A percentile compares a stretch with the other conserved stretches of the same genome.
Conservation (phyloP, 2,888 invertebrate species). For the Cephus nigrinus region DNA sequence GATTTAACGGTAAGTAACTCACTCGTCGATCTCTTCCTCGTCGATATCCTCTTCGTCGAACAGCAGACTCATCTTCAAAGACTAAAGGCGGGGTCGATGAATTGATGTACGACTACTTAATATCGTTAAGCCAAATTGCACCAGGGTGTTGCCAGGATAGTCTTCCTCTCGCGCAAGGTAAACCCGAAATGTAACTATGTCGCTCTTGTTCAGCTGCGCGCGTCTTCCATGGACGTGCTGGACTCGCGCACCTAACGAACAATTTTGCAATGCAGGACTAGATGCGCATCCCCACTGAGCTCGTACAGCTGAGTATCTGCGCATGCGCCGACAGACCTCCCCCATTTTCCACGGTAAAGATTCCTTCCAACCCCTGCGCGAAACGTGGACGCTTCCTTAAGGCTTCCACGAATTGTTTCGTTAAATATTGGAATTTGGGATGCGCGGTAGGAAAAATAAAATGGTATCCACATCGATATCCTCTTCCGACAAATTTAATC, state of each 20-base stretch:
- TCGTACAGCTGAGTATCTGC: background rate
- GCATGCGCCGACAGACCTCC: background rate
- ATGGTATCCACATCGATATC: background rate
- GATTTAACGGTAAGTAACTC: conserved; percentile 26
- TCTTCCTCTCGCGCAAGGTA: background rate
- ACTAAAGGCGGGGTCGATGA: background rate
- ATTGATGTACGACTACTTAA: background rate
- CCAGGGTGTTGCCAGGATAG: background rate
- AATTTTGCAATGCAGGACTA: background rate
- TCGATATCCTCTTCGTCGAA: conserved; percentile 53
- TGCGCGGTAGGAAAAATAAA: background rate
- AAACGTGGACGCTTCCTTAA: background rate
- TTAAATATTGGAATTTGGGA: background rate
- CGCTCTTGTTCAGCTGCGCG: background rate
- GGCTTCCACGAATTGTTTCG: background rate
- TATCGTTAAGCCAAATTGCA: background rate
- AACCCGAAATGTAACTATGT: background rate
- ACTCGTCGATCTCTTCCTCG: conserved; percentile 58
- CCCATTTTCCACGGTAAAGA: background rate
- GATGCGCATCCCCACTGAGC: background rate
- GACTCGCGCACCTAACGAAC: background rate
- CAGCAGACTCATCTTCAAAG: conserved; percentile 39
- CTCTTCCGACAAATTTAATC: background rate
- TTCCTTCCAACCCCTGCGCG: background rate
- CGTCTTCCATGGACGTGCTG: background rate